A percentile compares a stretch with the other conserved stretches of the same genome.
Evolutionary conservation across 2,888 invertebrate species (phyloP).

Genomic region (Baccha elongata): DNA sequence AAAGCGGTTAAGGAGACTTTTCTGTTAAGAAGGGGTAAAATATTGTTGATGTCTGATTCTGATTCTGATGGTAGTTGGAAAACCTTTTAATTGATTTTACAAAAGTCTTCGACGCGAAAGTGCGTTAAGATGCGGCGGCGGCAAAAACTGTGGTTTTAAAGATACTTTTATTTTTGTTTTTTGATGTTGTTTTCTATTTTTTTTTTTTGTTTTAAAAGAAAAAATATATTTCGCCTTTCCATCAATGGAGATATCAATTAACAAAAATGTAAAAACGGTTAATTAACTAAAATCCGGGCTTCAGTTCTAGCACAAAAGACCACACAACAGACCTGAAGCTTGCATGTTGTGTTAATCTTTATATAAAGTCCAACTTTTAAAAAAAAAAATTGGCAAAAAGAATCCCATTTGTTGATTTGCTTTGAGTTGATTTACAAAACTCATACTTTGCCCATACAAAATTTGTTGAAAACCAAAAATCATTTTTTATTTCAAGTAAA

Average conservation of each 20-base stretch:
- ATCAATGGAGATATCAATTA: constrained; percentile 72
- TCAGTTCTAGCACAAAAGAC: constrained; percentile 60
- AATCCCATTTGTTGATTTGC: constrained; percentile 41
- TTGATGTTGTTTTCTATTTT: constrained; percentile 16
- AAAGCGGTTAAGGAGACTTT: constrained; percentile 26
- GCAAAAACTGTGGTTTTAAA: constrained; percentile 45
- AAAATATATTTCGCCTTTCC: constrained; percentile 55
- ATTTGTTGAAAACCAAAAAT: constrained; percentile 13
- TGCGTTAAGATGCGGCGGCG: constrained; percentile 55
- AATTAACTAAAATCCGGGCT: constrained; percentile 82
- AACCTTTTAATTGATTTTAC: constrained; percentile 69
- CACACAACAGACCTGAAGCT: constrained; percentile 24
- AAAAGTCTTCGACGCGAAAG: constrained; percentile 62
- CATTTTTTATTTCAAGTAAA: constrained; percentile 14
- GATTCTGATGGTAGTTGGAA: constrained; percentile 66
- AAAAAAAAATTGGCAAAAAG: constrained; percentile 42
- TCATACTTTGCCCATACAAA: constrained; percentile 8
- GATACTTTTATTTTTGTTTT: constrained; percentile 44
- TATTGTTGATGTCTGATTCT: constrained; percentile 67
- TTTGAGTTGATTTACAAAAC: neutral
- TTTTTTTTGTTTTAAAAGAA: constrained; percentile 15
- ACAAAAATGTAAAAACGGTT: constrained; percentile 79
- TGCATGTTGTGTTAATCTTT: neutral
- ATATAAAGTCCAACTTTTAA: constrained; percentile 53
- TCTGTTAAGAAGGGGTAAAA: constrained; percentile 14